phyloP scores from a whole-genome alignment of 2,113 vertebrate species.

The Ardeotis arabs region DNA sequence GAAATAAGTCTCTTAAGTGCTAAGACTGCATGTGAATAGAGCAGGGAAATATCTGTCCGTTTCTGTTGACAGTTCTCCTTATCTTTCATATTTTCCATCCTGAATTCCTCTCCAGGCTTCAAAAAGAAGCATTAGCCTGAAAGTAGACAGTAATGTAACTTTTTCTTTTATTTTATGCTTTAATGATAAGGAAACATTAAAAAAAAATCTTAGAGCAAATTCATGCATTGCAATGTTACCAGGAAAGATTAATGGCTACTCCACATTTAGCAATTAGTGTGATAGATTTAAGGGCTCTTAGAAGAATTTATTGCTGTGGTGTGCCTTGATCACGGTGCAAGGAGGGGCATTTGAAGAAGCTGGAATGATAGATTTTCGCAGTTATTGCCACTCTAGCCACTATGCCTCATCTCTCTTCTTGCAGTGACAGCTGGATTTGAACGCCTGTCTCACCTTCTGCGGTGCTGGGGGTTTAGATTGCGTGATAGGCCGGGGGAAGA shows the following conservation, averaged over 20 bases:
- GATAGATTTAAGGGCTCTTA: constrained; percentile 62
- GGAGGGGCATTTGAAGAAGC: constrained; percentile 5
- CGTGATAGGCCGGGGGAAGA: background rate
- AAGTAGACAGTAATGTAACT: background rate
- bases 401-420: background rate
- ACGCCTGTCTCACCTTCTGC: background rate
- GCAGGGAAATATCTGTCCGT: background rate
- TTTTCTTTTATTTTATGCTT: background rate
- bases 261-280: background rate
- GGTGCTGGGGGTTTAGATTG: background rate
- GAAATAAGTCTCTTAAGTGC: background rate
- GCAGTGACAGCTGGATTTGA: background rate
- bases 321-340: background rate
- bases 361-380: background rate
- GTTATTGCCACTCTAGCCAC: constrained; percentile 2
- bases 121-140: background rate
- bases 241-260: background rate
- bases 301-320: constrained; percentile 46
- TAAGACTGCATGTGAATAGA: background rate
- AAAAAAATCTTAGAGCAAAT: background rate
- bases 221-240: background rate
- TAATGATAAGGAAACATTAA: constrained; percentile 1
- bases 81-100: background rate
- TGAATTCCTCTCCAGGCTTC: background rate
- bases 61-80: background rate